phyloP scores from a whole-genome alignment of 2,888 invertebrate species.

The Eurytoma adleriae region DNA sequence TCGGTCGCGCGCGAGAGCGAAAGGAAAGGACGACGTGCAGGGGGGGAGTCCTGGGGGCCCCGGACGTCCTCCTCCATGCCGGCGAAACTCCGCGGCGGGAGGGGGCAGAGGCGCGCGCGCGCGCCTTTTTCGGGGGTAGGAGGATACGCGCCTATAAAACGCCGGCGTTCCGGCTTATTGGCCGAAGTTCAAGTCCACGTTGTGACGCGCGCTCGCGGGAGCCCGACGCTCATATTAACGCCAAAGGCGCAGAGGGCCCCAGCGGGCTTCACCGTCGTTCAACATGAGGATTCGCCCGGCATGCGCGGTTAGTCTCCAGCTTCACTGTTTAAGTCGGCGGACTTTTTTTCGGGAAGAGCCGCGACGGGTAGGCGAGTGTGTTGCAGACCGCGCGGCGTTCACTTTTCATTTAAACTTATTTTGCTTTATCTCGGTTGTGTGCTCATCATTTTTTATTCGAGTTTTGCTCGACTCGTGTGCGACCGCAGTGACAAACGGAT shows the following conservation, averaged over 20 bases:
- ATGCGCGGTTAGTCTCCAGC: conserved; percentile 72
- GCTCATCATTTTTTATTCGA: neutral
- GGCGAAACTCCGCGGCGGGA: neutral
- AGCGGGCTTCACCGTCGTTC: conserved; percentile 60
- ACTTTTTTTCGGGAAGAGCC: neutral
- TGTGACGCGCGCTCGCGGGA: conserved; percentile 71
- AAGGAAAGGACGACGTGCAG: conserved; percentile 49
- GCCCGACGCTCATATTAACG: conserved; percentile 59
- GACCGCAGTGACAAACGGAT: too few species aligned
- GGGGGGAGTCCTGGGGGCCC: neutral
- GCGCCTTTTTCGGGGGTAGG: conserved; percentile 64
- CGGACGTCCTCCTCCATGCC: conserved; percentile 12
- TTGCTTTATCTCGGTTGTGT: neutral
- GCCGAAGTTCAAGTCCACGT: conserved; percentile 71
- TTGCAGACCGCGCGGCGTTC: conserved; percentile 9
- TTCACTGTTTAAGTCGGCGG: conserved; percentile 7
- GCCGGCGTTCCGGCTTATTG: conserved; percentile 75
- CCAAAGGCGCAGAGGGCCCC: conserved; percentile 70
- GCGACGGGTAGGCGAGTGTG: conserved; percentile 33
- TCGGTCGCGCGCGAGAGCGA: conserved; percentile 38
- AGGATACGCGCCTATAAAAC: conserved; percentile 76
- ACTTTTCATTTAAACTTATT: too few species aligned
- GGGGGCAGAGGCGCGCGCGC: neutral
- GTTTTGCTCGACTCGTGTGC: too few species aligned
- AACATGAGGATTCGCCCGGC: conserved; percentile 74